A percentile compares a stretch with the other conserved stretches of the same genome.
Conservation (phyloP, 2,888 invertebrate species). For the Harpagoxenus sublaevis region DNA sequence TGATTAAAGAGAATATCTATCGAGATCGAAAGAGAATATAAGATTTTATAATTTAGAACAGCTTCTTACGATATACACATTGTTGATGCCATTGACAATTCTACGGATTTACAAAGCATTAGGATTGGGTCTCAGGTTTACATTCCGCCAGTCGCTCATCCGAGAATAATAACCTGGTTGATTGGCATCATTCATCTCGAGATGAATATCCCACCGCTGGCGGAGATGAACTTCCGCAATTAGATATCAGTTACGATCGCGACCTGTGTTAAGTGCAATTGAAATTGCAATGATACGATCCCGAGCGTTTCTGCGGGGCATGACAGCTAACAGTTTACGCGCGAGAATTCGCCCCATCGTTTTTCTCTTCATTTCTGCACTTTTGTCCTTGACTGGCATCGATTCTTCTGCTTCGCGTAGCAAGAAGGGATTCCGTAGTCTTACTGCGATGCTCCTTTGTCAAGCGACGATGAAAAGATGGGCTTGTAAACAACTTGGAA, state of each 20-base stretch:
- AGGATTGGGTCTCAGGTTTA: slow-evolving; percentile 33
- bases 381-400: slow-evolving; percentile 43
- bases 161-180: slow-evolving; percentile 42
- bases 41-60: neutral
- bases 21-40: neutral
- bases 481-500: slow-evolving; percentile 61
- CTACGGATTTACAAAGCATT: slow-evolving; percentile 21
- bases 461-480: slow-evolving; percentile 44
- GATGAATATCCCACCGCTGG: slow-evolving; percentile 37
- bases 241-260: slow-evolving; percentile 48
- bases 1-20: neutral
- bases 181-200: slow-evolving; percentile 53
- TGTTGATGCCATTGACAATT: slow-evolving; percentile 24
- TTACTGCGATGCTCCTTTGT: slow-evolving; percentile 36
- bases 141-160: slow-evolving; percentile 39
- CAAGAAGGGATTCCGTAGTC: slow-evolving; percentile 13
- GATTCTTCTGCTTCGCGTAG: slow-evolving; percentile 46
- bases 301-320: slow-evolving; percentile 42
- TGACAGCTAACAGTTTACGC: slow-evolving; percentile 48
- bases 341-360: slow-evolving; percentile 1
- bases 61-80: slow-evolving; percentile 1
- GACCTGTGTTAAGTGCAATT: slow-evolving; percentile 58
- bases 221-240: slow-evolving; percentile 47
- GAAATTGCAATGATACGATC: slow-evolving; percentile 32
- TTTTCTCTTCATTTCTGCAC: slow-evolving; percentile 33